phyloP scores from a whole-genome alignment of 2,888 invertebrate species.

The Eristalinus aeneus region DNA sequence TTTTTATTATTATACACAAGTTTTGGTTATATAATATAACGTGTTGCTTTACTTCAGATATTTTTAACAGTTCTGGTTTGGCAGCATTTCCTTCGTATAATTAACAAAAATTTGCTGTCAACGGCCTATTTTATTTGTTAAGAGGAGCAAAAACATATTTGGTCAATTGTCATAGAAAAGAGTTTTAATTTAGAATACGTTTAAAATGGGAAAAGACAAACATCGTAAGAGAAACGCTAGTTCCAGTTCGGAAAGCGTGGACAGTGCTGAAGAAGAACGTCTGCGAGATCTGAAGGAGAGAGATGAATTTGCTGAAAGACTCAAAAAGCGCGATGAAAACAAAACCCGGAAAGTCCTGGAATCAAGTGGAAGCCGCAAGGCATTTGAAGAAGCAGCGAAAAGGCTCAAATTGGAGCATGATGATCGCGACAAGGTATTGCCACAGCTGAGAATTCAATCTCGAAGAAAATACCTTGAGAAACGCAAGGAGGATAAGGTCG shows the following conservation, averaged over 20 bases:
- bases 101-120: background rate
- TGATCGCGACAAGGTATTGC: slow-evolving; percentile 92
- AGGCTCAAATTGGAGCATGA: slow-evolving; percentile 93
- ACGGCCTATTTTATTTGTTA: background rate
- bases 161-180: background rate
- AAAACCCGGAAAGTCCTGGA: slow-evolving; percentile 91
- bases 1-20: no score
- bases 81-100: background rate
- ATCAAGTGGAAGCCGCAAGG: slow-evolving; percentile 84
- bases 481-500: slow-evolving; percentile 96
- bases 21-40: no score
- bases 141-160: background rate
- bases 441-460: slow-evolving; percentile 93
- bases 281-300: slow-evolving; percentile 92
- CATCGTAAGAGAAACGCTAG: slow-evolving; percentile 74
- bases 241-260: slow-evolving; percentile 80
- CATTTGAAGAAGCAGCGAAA: slow-evolving; percentile 94
- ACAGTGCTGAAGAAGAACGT: slow-evolving; percentile 91
- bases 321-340: slow-evolving; percentile 94
- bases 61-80: background rate
- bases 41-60: no score
- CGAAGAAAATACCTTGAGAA: slow-evolving; percentile 97
- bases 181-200: background rate
- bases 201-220: slow-evolving; percentile 74
- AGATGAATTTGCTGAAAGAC: slow-evolving; percentile 95